phyloP scores from a whole-genome alignment of 2,888 invertebrate genomes.

The Agapostemon virescens region DNA sequence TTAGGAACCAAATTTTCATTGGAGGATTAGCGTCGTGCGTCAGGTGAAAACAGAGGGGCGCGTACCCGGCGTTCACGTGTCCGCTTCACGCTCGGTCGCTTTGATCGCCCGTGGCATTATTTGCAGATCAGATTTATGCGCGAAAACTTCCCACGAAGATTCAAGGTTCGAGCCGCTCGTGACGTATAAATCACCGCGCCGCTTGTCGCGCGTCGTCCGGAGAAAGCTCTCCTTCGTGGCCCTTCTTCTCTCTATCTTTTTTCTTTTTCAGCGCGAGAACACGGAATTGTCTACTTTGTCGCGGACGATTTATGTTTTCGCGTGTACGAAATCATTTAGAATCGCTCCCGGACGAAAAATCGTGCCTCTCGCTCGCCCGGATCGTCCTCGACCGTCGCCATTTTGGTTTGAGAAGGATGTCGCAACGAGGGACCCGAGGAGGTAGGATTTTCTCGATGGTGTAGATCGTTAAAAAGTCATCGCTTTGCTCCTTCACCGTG shows the following conservation, averaged over 20 bases:
- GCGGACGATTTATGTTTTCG: conserved; percentile 31
- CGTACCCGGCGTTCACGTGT: conserved; percentile 23
- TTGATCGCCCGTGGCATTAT: conserved; percentile 55
- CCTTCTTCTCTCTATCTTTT: not conserved
- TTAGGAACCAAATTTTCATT: conserved; percentile 24
- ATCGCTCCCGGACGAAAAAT: not conserved
- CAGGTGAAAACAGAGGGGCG: conserved; percentile 19
- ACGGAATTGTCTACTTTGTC: conserved; percentile 43
- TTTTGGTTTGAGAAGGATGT: not conserved
- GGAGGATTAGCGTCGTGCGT: conserved; percentile 5
- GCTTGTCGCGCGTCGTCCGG: conserved; percentile 48
- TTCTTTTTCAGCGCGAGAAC: conserved; percentile 13
- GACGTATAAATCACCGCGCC: conserved; percentile 52
- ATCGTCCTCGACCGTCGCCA: not conserved
- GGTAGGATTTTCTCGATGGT: not conserved
- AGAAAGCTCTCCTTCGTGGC: conserved; percentile 43
- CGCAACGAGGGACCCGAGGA: not conserved
- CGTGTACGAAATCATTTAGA: conserved; percentile 19
- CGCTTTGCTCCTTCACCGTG: not conserved
- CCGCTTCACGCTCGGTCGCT: conserved; percentile 42
- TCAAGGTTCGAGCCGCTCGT: conserved; percentile 48
- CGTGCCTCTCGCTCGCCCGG: not conserved
- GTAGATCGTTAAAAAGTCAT: not conserved
- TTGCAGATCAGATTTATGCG: conserved; percentile 56
- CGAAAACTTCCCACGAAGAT: conserved; percentile 59